Conservation (phyloP, 2,797 vertebrate species). For the Jordanella pulchra region DNA sequence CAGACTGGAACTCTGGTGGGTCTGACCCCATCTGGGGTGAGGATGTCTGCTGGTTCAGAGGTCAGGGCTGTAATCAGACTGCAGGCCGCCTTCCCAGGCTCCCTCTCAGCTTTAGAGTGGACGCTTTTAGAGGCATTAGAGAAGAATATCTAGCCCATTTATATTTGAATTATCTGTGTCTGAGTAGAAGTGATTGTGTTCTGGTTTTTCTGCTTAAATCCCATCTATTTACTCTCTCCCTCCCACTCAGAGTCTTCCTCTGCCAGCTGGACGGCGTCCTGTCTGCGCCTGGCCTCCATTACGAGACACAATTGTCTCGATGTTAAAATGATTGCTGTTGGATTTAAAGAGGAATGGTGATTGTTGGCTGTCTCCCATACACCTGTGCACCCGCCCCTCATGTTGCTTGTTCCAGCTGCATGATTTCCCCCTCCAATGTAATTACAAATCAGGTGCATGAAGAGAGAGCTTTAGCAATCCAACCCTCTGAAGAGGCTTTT, state of each 20-base stretch:
- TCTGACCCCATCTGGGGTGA: constrained; percentile 72
- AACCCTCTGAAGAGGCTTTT: constrained; percentile 44
- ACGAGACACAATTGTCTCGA: constrained; percentile 64
- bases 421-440: constrained; percentile 62
- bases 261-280: constrained; percentile 65
- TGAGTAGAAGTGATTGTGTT: constrained; percentile 22
- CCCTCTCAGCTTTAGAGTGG: constrained; percentile 46
- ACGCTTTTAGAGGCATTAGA: constrained; percentile 26
- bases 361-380: constrained; percentile 73
- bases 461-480: constrained; percentile 42
- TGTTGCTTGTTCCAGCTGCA: constrained; percentile 44
- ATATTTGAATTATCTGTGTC: constrained; percentile 38
- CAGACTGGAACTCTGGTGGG: constrained; percentile 69
- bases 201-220: constrained; percentile 22
- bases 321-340: constrained; percentile 73
- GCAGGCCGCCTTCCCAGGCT: constrained; percentile 79
- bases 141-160: constrained; percentile 38
- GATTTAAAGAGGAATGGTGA: constrained; percentile 70
- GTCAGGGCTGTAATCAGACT: constrained; percentile 79
- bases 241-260: constrained; percentile 34
- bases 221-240: constrained; percentile 31
- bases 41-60: constrained; percentile 71
- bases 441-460: constrained; percentile 49
- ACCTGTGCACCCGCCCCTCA: constrained; percentile 58
- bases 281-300: constrained; percentile 67